Evolutionary conservation across 2,888 invertebrate species (phyloP), one percentile per base, ranked within the genome.

Genomic region (Sinelater perroti): DNA sequence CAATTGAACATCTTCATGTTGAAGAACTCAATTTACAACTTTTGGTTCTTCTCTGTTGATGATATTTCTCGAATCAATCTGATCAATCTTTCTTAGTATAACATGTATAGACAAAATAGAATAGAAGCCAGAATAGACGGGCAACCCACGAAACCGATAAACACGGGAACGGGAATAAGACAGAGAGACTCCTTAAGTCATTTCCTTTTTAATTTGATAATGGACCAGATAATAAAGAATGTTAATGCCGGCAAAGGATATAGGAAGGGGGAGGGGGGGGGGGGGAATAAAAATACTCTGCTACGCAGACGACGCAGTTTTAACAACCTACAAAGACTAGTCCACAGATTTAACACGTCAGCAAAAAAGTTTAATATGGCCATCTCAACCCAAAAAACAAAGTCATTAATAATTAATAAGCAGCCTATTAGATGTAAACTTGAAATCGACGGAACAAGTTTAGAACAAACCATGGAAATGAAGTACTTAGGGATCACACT

Each of bases 141-240:
- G 2, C 35, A 47, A 31, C 36, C 31, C 11, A 47, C 51, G 3
- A n/a, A 49, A 17, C 42, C 42, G 14, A 46, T 60, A 51, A 42
- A 42, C 8, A 36, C 49, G 7, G 31, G 21, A n/a, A 46, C 20
- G 6, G 61, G 55, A 2, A 59, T 59, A 10, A 40, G 58, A 26
- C 60, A 62, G 21, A 54, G 56, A 20, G 59, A 62, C 38, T 59
- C 52, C 11, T 28, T 62, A 20, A 59, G 59, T 35, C 55, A 51
- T 10, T 20, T 50, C 7, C 35, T 59, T 11, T 55, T 59, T 13
- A 58, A 55, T 14, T n/a, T n/a, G n/a, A n/a, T n/a, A n/a, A n/a
- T n/a, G n/a, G n/a, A n/a, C n/a, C n/a, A n/a, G n/a, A n/a, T n/a
- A n/a, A n/a, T n/a, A n/a, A n/a, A n/a, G 24, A 24, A 24, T 6